These are phyloP conservation scores for Craniophora ligustri DNA, from an alignment of 2,888 invertebrate genomes.

Conservation along the genomic window DNA sequence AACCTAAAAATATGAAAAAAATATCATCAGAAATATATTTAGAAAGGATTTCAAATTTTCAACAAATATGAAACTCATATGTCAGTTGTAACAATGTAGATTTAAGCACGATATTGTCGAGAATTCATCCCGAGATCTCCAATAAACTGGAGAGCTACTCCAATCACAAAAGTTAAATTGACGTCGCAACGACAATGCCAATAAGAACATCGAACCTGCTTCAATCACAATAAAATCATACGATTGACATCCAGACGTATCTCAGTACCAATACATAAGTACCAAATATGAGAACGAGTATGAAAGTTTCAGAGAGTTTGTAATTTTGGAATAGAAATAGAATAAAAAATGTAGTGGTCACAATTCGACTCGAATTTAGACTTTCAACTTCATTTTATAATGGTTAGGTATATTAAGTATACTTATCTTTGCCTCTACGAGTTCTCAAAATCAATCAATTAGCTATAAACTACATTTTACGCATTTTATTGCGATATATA, in stretches of 20 bases:
- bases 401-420: too few species aligned
- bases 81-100: slow-evolving; percentile 3
- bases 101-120: slow-evolving; percentile 9
- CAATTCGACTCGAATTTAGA: too few species aligned
- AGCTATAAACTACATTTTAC: too few species aligned
- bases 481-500: too few species aligned
- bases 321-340: too few species aligned
- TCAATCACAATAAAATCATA: slow-evolving; percentile 22
- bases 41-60: not conserved
- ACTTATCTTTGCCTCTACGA: too few species aligned
- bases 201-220: slow-evolving; percentile 25
- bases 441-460: too few species aligned
- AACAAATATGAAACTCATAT: slow-evolving; percentile 9
- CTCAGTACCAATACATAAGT: not conserved
- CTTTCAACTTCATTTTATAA: too few species aligned
- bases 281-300: not conserved
- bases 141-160: slow-evolving; percentile 29
- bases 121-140: slow-evolving; percentile 13
- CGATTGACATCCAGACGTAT: slow-evolving; percentile 11
- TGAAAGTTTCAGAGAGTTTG: too few species aligned
- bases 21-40: too few species aligned
- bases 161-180: slow-evolving; percentile 49
- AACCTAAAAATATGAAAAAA: not conserved
- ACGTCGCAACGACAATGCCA: slow-evolving; percentile 23
- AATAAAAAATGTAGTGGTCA: too few species aligned